These are phyloP conservation scores for Catharus bicknelli DNA, from an alignment of 2,113 vertebrate genomes.

Conservation along the genomic window DNA sequence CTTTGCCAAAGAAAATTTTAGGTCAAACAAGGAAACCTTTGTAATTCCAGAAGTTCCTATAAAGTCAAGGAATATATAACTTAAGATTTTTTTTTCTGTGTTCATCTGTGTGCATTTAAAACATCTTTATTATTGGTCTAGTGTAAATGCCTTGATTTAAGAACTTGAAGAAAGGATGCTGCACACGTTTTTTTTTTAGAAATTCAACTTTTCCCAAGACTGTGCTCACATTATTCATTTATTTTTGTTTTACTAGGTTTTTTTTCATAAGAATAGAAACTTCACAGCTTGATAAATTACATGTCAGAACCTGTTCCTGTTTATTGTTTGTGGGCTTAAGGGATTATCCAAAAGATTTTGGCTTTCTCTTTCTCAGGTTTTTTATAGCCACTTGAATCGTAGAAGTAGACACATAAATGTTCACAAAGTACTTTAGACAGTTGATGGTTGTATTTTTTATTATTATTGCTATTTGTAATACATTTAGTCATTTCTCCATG, in stretches of 20 bases:
- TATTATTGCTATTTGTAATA: conserved; percentile 51
- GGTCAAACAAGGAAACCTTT: conserved; percentile 8
- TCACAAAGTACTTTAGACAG: conserved; percentile 2
- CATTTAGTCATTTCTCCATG: conserved; percentile 16
- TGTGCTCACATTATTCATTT: conserved; percentile 29
- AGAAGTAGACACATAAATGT: conserved; percentile 18
- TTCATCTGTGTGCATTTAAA: not conserved
- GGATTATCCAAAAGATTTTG: conserved; percentile 48
- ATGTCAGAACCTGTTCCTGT: conserved; percentile 36
- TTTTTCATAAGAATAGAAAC: conserved; percentile 42
- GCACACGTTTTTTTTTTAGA: not conserved
- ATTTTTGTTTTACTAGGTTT: conserved; percentile 47
- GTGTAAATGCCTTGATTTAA: not conserved
- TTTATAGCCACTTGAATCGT: not conserved
- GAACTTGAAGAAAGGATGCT: not conserved
- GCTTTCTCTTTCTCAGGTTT: conserved; percentile 8
- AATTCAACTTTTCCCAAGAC: conserved; percentile 1
- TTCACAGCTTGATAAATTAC: conserved; percentile 60
- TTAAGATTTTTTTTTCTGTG: not conserved
- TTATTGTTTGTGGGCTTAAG: conserved; percentile 49
- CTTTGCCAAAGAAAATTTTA: conserved; percentile 30
- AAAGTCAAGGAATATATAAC: not conserved
- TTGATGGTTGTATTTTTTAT: conserved; percentile 46
- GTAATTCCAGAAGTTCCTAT: not conserved
- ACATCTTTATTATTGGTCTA: not conserved